Evolutionary conservation across 1,140 invertebrate genomes (phyloP), one percentile per base, ranked within the genome.

Genomic region (Planococcus citri): DNA sequence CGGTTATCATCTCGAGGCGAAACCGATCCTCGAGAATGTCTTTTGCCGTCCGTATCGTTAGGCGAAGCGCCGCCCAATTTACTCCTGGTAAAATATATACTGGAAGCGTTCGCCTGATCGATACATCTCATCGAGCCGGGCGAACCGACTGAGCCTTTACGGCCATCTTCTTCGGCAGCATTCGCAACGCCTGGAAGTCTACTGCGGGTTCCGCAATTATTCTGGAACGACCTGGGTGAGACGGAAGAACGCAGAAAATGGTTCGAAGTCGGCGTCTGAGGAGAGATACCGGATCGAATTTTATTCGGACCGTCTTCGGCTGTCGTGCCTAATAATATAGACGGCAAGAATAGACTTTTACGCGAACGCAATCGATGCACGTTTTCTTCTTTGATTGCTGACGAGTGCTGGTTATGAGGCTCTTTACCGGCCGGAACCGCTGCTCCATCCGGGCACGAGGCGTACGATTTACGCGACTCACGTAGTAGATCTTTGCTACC

Each of bases 291-390:
- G 68, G 41, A 29, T 17, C 60, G 60, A 22, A 14, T 24, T 24
- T 27, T 24, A 27, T 64, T 64, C 9, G 72, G 72, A 6, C 73
- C 71, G 33, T 75, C 75, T 67, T 72, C 73, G 12, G 72, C 72
- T 25, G 72, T 73, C 10, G 72, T 72, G 3, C 75, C 76, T 27
- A 75, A 72, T 17, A 75, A 41, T 22, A 57, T 71, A 2, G 70
- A 69, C 1, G 75, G 73, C 12, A 75, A 68, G 17, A 64, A 25
- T 10, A 64, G 22, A 64, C 25, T 64, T 24, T 27, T 24, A 4
- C 60, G 21, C 14, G 60, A 64, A 64, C 60, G 60, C 22, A 64
- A 64, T 25, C 60, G 10, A 68, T 41, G 71, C 58, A 57, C 61
- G 60, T 3, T 70, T 25, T 58, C 69, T 70, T 70, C 71, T 64